Evolutionary conservation across 2,888 invertebrate species (phyloP).

Genomic region (Orgyia antiqua): DNA sequence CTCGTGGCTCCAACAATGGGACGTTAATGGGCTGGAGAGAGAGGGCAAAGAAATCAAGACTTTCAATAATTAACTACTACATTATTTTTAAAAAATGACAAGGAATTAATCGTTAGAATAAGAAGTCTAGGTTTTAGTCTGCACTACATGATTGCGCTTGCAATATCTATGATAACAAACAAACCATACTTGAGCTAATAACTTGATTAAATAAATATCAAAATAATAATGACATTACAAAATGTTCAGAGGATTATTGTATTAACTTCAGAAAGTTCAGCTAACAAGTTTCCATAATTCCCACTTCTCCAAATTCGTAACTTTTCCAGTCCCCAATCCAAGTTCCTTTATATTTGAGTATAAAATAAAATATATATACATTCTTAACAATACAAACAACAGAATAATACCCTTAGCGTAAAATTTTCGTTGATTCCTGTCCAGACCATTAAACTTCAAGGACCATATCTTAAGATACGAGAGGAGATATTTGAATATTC

Average conservation of each 20-base stretch:
- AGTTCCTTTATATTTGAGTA: constrained; percentile 4
- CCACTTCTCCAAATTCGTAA: constrained; percentile 3
- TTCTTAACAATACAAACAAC: constrained; percentile 6
- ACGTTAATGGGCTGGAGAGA: no score
- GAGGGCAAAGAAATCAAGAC: no score
- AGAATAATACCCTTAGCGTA: neutral
- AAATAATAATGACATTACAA: no score
- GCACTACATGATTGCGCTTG: no score
- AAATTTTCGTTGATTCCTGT: constrained; percentile 8
- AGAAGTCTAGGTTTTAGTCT: no score
- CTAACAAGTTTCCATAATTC: constrained; percentile 6
- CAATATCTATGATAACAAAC: no score
- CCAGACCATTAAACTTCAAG: constrained; percentile 19
- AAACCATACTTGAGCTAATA: no score
- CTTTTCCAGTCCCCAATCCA: constrained; percentile 5
- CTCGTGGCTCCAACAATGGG: no score
- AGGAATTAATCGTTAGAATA: no score
- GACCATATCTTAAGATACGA: constrained; percentile 10
- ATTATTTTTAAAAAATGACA: no score
- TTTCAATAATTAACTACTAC: no score
- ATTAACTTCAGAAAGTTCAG: neutral
- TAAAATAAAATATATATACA: constrained; percentile 4
- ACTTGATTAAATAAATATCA: no score
- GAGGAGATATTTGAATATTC: constrained; percentile 21
- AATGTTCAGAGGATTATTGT: constrained; percentile 3